Evolutionary conservation across 1,140 invertebrate genomes (phyloP).

Genomic region (Gerris buenoi): DNA sequence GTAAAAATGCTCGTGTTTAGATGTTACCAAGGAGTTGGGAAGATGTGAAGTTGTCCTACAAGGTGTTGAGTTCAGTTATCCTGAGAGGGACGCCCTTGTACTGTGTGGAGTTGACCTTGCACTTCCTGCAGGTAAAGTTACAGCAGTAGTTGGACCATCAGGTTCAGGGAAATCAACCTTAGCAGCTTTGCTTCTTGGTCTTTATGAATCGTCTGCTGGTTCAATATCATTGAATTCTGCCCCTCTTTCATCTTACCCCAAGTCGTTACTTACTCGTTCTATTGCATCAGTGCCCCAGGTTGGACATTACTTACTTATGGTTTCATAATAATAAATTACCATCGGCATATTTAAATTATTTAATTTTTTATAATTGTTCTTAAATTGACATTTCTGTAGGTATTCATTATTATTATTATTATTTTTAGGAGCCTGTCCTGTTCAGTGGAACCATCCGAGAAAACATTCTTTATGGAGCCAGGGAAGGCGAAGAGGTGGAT

Average conservation of each 20-base stretch:
- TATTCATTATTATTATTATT: not conserved
- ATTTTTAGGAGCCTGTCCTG: constrained; percentile 60
- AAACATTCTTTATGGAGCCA: constrained; percentile 68
- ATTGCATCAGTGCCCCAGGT: constrained; percentile 68
- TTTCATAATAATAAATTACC: no score
- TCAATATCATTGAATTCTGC: constrained; percentile 45
- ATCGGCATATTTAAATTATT: no score
- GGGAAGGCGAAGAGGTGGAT: constrained; percentile 33
- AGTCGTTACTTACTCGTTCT: constrained; percentile 50
- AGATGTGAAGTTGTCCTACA: constrained; percentile 20
- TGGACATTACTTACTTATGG: no score
- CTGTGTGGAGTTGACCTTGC: constrained; percentile 52
- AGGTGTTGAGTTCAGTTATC: constrained; percentile 58
- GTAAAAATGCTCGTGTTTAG: no score
- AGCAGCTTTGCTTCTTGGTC: constrained; percentile 53
- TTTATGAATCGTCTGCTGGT: constrained; percentile 66
- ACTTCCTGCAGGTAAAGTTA: constrained; percentile 50
- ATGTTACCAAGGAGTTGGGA: not conserved
- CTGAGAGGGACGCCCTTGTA: constrained; percentile 45
- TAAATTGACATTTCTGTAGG: no score
- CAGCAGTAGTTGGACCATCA: constrained; percentile 70
- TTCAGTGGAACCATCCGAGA: constrained; percentile 65
- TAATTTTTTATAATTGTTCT: no score
- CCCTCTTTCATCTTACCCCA: constrained; percentile 41
- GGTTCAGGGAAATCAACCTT: constrained; percentile 78